Base-by-base conservation (phyloP, 2,113 vertebrate genomes). In the Sialia sialis region DNA sequence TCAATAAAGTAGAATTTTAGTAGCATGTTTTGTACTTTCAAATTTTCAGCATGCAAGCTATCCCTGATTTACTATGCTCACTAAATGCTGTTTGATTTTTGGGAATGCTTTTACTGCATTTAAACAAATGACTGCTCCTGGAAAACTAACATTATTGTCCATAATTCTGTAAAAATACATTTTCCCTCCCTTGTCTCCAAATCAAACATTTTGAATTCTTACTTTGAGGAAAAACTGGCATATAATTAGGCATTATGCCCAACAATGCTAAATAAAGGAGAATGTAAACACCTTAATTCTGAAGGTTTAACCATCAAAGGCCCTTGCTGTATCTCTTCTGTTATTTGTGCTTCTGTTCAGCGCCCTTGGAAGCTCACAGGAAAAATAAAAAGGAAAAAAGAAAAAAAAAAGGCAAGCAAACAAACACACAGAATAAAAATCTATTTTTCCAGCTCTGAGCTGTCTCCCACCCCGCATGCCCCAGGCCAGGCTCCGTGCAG, bases 271-370 rank as follows among this genome's bases (percentile, higher is more conserved):
- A 97, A 96, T 93, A 95, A 95, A 96, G 89, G 87, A 96, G 95
- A 97, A 96, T 4, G 75, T 78, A 97, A 98, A 96, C 96, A 97
- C 93, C 94, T 93, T 95, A 96, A 95, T 96, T 92, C 84, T 87
- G 63, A 72, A 95, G 84, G 77, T 95, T 96, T 97, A 97, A 97
- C 94, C 85, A 66, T 69, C 93, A 66, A 88, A 92, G 81, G 46
- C 56, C 69, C 70, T 93, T 23, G 29, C 66, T 54, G 21, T 26
- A 87, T 93, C 87, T 92, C 27, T 77, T 55, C 87, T 34, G 63
- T 44, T 79, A 62, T 44, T 85, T 52, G 72, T 1, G 7, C 68
- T 74, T 83, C 46, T 2, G 5, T 29, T 82, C 72, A 46, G 64
- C 93, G 54, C 74, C 70, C 70, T 73, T 34, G 41, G 49, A 93